A percentile compares a stretch with the other conserved stretches of the same genome.
Conservation (phyloP, 2,888 invertebrate genomes). For the Melitaea athalia region DNA sequence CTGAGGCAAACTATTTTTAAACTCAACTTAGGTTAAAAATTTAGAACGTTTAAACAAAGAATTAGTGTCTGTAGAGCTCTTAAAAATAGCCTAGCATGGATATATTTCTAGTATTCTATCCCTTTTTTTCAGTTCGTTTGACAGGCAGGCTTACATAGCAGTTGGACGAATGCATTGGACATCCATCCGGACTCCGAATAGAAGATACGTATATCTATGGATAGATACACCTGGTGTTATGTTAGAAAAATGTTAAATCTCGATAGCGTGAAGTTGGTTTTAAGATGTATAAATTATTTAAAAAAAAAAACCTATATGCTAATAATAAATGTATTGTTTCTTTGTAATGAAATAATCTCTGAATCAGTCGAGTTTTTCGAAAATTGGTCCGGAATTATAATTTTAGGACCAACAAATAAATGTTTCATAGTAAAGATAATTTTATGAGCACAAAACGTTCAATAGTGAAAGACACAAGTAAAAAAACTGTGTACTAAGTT, state of each 20-base stretch:
- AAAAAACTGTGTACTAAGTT: too few relatives aligned
- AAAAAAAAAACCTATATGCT: too few relatives aligned
- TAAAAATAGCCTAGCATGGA: slow-evolving; percentile 23
- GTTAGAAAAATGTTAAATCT: not conserved
- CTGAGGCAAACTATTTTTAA: not conserved
- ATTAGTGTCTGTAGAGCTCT: slow-evolving; percentile 16
- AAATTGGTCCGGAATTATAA: too few relatives aligned
- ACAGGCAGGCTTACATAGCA: slow-evolving; percentile 25
- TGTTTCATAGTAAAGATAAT: too few relatives aligned
- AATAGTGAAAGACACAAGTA: too few relatives aligned
- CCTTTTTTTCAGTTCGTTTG: slow-evolving; percentile 28
- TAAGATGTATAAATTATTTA: too few relatives aligned
- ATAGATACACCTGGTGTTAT: not conserved
- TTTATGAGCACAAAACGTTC: too few relatives aligned
- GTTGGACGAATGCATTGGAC: slow-evolving; percentile 24
- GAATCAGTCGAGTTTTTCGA: too few relatives aligned
- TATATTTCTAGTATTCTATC: slow-evolving; percentile 22
- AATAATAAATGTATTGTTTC: too few relatives aligned
- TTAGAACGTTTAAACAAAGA: slow-evolving; percentile 9
- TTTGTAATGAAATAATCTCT: too few relatives aligned
- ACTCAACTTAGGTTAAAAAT: not conserved
- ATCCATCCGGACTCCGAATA: slow-evolving; percentile 10
- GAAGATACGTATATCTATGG: not conserved
- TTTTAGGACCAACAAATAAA: too few relatives aligned
- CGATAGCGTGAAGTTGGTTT: not conserved